Conservation (phyloP, 2,113 vertebrate species). For the Sinocyclocheilus anophthalmus region DNA sequence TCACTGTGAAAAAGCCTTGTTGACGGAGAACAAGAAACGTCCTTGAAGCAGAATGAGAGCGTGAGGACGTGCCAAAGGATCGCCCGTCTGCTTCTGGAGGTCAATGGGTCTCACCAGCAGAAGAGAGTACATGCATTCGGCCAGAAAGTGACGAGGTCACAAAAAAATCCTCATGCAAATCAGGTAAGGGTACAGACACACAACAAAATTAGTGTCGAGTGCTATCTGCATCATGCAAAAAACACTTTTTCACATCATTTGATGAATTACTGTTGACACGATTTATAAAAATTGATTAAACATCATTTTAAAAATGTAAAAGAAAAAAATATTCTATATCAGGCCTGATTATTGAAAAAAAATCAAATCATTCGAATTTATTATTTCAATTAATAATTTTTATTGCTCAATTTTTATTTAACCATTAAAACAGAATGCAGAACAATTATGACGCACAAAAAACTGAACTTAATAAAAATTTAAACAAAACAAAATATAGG, state of each 20-base stretch:
- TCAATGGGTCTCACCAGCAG: background rate
- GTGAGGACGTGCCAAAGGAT: background rate
- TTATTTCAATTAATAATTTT: no score
- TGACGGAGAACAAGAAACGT: slow-evolving; percentile 15
- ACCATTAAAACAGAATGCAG: no score
- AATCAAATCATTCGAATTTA: no score
- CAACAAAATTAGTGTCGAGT: no score
- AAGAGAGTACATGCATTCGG: background rate
- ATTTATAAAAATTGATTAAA: background rate
- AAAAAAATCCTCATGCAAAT: background rate
- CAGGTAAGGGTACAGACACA: no score
- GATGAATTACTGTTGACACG: background rate
- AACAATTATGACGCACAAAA: no score
- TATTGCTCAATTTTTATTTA: no score
- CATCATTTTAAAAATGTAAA: background rate
- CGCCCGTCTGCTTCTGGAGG: background rate
- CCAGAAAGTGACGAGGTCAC: background rate
- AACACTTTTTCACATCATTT: background rate
- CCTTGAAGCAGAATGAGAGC: background rate
- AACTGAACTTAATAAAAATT: no score
- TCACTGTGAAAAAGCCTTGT: background rate
- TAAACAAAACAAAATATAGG: no score
- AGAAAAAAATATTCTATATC: no score
- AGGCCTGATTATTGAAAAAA: no score
- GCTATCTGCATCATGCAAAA: background rate